Percentiles rank a stretch among this genome's conserved stretches.
Conservation (phyloP, 2,797 vertebrate genomes). For the Cercopithecus mitis region DNA sequence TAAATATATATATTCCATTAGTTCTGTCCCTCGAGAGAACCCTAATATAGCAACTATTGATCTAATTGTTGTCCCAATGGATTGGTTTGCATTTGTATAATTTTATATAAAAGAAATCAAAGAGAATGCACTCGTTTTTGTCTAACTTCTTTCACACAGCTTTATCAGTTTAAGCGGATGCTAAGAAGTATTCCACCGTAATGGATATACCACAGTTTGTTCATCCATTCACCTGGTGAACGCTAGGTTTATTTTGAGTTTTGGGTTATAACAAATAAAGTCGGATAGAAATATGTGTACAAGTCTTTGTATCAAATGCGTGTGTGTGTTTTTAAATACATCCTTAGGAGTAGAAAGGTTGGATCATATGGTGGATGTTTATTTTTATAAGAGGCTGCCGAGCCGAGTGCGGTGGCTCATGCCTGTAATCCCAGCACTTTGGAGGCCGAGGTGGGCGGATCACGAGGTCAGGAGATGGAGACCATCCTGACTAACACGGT, state of each 20-base stretch:
- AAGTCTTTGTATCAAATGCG: neutral
- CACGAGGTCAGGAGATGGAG: no score
- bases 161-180: neutral
- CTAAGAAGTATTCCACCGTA: neutral
- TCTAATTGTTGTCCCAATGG: neutral
- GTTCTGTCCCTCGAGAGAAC: neutral
- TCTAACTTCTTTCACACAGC: neutral
- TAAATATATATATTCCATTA: neutral
- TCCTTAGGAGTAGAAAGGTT: neutral
- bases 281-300: neutral
- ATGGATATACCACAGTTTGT: neutral
- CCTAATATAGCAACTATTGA: neutral
- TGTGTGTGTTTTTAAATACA: neutral
- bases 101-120: neutral
- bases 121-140: neutral
- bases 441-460: no score
- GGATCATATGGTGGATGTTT: neutral
- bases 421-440: no score
- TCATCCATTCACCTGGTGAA: neutral
- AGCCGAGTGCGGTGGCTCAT: no score
- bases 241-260: neutral
- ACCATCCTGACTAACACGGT: no score
- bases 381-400: neutral
- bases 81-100: neutral
- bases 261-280: neutral